A percentile compares a stretch with the other conserved stretches of the same genome.
Evolutionary conservation across 1,140 invertebrate species (phyloP).

Genomic region (Heliconius congener): DNA sequence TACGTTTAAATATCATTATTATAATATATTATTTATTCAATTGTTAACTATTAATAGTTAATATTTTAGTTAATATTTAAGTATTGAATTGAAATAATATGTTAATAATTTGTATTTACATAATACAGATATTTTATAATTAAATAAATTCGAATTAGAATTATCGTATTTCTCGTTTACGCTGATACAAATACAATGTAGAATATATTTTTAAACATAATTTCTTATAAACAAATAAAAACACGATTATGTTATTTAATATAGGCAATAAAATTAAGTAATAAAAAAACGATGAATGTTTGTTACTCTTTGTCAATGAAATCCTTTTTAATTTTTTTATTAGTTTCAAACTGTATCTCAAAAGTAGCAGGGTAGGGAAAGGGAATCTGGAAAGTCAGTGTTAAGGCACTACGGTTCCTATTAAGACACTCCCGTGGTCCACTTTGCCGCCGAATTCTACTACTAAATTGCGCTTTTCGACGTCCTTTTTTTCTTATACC

Average conservation of each 20-base stretch:
- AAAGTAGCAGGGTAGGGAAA: too few species aligned
- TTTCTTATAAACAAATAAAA: too few species aligned
- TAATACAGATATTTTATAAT: not conserved
- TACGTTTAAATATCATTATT: not conserved
- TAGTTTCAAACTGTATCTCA: too few species aligned
- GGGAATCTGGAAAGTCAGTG: too few species aligned
- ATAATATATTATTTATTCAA: too few species aligned
- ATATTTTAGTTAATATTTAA: not conserved
- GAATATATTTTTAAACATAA: not conserved
- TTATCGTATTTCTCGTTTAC: not conserved
- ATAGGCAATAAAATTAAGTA: too few species aligned
- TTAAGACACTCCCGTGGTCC: too few species aligned
- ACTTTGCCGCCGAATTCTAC: too few species aligned
- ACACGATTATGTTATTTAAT: too few species aligned
- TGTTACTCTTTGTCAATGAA: not conserved
- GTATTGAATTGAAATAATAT: not conserved
- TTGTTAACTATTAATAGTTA: not conserved
- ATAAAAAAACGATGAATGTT: not conserved
- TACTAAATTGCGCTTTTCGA: too few species aligned
- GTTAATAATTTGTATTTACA: not conserved
- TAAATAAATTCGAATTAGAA: not conserved
- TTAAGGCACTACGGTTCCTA: too few species aligned
- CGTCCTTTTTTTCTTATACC: not conserved
- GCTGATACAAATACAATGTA: not conserved
- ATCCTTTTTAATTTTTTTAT: too few species aligned